Conservation (phyloP, 2,797 vertebrate genomes). For the Dicrostonyx torquatus region DNA sequence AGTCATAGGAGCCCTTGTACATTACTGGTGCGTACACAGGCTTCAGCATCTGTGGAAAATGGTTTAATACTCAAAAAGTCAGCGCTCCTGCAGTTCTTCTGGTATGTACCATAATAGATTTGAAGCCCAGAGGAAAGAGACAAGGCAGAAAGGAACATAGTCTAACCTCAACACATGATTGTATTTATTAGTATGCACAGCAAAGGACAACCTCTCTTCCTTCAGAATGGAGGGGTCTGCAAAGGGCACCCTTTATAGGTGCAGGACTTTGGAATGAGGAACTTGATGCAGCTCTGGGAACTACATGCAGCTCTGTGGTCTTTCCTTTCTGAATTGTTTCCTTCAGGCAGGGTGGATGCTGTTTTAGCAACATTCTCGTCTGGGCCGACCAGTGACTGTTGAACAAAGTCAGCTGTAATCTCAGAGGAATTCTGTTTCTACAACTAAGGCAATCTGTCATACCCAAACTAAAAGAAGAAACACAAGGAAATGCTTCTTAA, state of each 20-base stretch:
- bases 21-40: background rate
- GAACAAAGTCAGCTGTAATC: background rate
- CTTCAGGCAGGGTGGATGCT: background rate
- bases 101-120: background rate
- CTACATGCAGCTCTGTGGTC: too few species aligned
- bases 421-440: background rate
- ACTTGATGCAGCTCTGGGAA: background rate
- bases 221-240: background rate
- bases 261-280: background rate
- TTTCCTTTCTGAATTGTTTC: background rate
- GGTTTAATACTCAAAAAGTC: background rate
- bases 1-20: background rate
- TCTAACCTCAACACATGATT: background rate
- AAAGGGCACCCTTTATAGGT: background rate
- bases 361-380: background rate
- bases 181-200: background rate
- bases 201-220: background rate
- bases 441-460: background rate
- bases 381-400: background rate
- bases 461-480: background rate
- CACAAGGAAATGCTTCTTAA: background rate
- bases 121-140: background rate
- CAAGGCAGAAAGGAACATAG: background rate
- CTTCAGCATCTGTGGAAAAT: background rate
- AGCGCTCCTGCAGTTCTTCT: background rate